phyloP scores from a whole-genome alignment of 2,888 invertebrate genomes.

The Platynereis dumerilii region DNA sequence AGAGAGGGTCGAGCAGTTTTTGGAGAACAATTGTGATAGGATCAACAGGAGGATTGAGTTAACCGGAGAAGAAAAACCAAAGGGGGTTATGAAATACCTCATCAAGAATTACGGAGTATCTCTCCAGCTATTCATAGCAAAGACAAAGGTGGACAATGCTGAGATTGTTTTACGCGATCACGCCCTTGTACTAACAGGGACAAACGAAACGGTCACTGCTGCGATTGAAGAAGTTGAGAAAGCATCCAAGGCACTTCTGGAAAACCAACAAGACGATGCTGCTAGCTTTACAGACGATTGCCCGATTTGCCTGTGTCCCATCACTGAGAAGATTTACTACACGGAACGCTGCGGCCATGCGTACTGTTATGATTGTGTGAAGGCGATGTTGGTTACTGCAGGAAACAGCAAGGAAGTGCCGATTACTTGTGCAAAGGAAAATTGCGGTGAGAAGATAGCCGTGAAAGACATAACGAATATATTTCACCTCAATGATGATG shows the following conservation, averaged over 20 bases:
- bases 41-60: slow-evolving; percentile 12
- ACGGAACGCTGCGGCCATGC: slow-evolving; percentile 55
- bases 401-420: slow-evolving; percentile 44
- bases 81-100: slow-evolving; percentile 21
- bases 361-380: slow-evolving; percentile 49
- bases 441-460: slow-evolving; percentile 41
- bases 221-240: too few species aligned
- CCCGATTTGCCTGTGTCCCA: slow-evolving; percentile 48
- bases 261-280: slow-evolving; percentile 10
- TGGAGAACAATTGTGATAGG: background rate
- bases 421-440: slow-evolving; percentile 43
- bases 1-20: background rate
- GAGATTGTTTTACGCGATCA: slow-evolving; percentile 13
- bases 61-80: slow-evolving; percentile 2
- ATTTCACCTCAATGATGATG: slow-evolving; percentile 36
- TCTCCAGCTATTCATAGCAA: slow-evolving; percentile 12
- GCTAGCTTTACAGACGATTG: slow-evolving; percentile 40
- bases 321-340: slow-evolving; percentile 44
- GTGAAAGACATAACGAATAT: slow-evolving; percentile 28
- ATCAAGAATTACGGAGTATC: slow-evolving; percentile 16
- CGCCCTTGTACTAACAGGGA: background rate
- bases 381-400: slow-evolving; percentile 34
- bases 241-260: slow-evolving; percentile 9
- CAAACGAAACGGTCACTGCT: background rate
- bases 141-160: slow-evolving; percentile 2